phyloP scores from a whole-genome alignment of 2,113 vertebrate genomes.

The Erinaceus europaeus region DNA sequence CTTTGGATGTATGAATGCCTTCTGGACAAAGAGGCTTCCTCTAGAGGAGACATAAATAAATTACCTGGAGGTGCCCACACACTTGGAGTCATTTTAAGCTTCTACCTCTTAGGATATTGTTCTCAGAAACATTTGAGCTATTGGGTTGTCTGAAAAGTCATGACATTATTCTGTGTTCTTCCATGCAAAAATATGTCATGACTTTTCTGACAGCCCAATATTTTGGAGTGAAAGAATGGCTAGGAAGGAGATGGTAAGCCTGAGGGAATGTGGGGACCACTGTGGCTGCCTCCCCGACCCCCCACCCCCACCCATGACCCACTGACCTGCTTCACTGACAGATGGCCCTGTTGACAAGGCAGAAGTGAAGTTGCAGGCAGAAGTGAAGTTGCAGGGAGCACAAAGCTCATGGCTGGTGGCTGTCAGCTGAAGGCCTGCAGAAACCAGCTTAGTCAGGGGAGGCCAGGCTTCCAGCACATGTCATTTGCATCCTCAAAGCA shows the following conservation, averaged over 20 bases:
- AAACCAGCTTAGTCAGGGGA: background rate
- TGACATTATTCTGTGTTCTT: too few relatives aligned
- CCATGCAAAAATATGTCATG: too few relatives aligned
- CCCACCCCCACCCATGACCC: background rate
- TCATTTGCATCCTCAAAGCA: background rate
- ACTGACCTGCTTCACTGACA: background rate
- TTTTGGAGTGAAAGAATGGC: background rate
- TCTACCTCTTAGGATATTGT: background rate
- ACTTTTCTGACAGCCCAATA: background rate
- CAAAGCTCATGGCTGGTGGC: rapidly evolving
- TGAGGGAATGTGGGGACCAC: background rate
- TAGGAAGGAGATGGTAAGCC: background rate
- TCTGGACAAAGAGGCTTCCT: background rate
- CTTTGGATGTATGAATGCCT: background rate
- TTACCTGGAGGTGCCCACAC: background rate
- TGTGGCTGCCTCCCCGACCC: too few relatives aligned
- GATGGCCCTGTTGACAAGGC: background rate
- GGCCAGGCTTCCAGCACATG: background rate
- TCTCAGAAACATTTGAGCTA: too few relatives aligned
- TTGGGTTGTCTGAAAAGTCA: too few relatives aligned
- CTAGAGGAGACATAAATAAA: constrained; percentile 15
- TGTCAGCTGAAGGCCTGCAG: background rate
- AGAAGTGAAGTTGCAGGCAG: background rate
- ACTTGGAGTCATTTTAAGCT: background rate
- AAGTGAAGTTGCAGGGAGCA: background rate